Percentiles rank a stretch among this genome's conserved stretches.
These are phyloP conservation scores for Epinotia demarniana DNA, from an alignment of 2,888 invertebrate genomes.

Conservation along the genomic window DNA sequence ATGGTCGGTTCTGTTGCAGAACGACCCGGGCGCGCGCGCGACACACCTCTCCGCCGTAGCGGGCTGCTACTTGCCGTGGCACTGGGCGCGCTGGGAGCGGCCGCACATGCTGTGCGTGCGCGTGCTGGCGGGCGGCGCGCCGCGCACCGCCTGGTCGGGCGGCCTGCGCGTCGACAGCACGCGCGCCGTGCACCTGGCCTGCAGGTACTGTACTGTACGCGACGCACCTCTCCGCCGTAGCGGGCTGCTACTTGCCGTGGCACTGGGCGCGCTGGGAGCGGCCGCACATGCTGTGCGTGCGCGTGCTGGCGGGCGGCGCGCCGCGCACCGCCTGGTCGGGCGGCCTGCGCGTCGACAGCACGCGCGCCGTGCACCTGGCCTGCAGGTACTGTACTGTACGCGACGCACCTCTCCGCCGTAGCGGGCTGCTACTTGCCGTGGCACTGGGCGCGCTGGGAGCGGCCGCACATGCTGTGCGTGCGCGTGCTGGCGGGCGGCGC, in stretches of 20 bases:
- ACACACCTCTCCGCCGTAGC: conserved; percentile 92
- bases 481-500: conserved; percentile 85
- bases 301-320: conserved; percentile 84
- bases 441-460: conserved; percentile 97
- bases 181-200: conserved; percentile 94
- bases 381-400: conserved; percentile 91
- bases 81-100: conserved; percentile 97
- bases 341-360: conserved; percentile 93
- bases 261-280: conserved; percentile 98
- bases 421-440: conserved; percentile 96
- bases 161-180: conserved; percentile 94
- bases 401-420: conserved; percentile 91
- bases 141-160: conserved; percentile 92
- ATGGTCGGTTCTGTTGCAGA: conserved; percentile 63
- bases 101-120: conserved; percentile 95
- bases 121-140: conserved; percentile 82
- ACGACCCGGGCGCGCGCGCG: conserved; percentile 87
- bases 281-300: conserved; percentile 94
- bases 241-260: conserved; percentile 96
- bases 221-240: conserved; percentile 91
- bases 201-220: conserved; percentile 91
- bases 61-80: conserved; percentile 96
- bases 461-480: conserved; percentile 94
- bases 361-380: conserved; percentile 94
- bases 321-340: conserved; percentile 92